A percentile compares a stretch with the other conserved stretches of the same genome.
Conservation (phyloP, 1,140 invertebrate species). For the Spodoptera frugiperda region DNA sequence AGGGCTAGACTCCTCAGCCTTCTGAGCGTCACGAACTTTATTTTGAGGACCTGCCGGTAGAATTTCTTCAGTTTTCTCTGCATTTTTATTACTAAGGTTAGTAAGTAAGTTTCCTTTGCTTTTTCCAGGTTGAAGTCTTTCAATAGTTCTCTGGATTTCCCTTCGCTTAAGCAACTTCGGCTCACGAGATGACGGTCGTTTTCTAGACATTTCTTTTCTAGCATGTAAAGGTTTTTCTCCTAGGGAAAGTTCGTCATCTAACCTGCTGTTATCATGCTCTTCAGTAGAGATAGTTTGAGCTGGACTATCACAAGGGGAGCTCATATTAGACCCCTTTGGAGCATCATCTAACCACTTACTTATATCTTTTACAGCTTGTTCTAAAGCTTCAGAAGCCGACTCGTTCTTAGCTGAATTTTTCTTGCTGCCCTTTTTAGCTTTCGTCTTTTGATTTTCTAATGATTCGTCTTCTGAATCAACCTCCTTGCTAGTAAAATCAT, state of each 20-base stretch:
- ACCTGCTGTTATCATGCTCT: conserved; percentile 79
- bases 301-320: conserved; percentile 88
- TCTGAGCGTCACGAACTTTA: conserved; percentile 87
- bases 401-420: conserved; percentile 84
- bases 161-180: conserved; percentile 87
- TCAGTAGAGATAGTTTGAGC: conserved; percentile 74
- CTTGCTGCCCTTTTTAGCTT: conserved; percentile 69
- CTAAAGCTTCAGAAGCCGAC: conserved; percentile 91
- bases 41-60: conserved; percentile 74
- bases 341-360: conserved; percentile 95
- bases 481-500: conserved; percentile 67
- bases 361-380: conserved; percentile 95
- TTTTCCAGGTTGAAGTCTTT: conserved; percentile 93
- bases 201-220: conserved; percentile 79
- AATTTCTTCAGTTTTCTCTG: conserved; percentile 82
- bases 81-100: conserved; percentile 84
- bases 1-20: conserved; percentile 88
- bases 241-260: conserved; percentile 76
- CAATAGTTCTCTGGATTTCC: conserved; percentile 93
- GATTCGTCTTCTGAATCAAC: conserved; percentile 66
- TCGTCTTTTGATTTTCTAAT: conserved; percentile 64
- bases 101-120: conserved; percentile 93
- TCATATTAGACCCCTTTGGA: conserved; percentile 90
- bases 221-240: conserved; percentile 66
- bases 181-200: conserved; percentile 78